A percentile compares a stretch with the other conserved stretches of the same genome.
phyloP scores from a whole-genome alignment of 92 coral and sea anemone genomes.

The Porites evermanni region DNA sequence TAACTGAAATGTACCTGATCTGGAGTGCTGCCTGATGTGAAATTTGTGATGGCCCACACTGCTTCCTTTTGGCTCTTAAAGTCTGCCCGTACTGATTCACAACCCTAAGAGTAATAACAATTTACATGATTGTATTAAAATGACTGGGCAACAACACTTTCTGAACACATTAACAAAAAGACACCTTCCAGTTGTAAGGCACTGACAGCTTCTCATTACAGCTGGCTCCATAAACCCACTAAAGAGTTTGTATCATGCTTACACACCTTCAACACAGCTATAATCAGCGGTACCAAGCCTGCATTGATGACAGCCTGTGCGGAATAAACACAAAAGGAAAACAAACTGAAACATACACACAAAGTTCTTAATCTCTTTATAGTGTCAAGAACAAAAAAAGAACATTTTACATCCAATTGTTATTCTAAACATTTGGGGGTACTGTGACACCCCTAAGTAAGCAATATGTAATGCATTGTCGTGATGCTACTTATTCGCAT shows the following conservation, averaged over 20 bases:
- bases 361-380: no score
- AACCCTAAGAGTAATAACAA: neutral
- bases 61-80: constrained; percentile 97
- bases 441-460: no score
- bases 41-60: constrained; percentile 96
- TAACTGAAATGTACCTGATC: constrained; percentile 67
- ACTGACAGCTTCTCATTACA: no score
- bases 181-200: neutral
- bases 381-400: no score
- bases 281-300: constrained; percentile 89
- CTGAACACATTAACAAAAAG: neutral
- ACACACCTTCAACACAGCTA: constrained; percentile 80
- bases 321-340: neutral
- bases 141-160: no score
- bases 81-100: constrained; percentile 63
- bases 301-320: constrained; percentile 87
- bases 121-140: no score
- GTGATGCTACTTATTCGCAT: no score
- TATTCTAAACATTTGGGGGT: no score
- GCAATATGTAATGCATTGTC: no score
- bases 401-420: no score
- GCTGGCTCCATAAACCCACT: neutral
- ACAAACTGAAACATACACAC: no score
- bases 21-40: constrained; percentile 81
- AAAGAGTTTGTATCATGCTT: no score